Conservation (phyloP, 2,888 invertebrate species). For the Fissipunctia ypsillon region DNA sequence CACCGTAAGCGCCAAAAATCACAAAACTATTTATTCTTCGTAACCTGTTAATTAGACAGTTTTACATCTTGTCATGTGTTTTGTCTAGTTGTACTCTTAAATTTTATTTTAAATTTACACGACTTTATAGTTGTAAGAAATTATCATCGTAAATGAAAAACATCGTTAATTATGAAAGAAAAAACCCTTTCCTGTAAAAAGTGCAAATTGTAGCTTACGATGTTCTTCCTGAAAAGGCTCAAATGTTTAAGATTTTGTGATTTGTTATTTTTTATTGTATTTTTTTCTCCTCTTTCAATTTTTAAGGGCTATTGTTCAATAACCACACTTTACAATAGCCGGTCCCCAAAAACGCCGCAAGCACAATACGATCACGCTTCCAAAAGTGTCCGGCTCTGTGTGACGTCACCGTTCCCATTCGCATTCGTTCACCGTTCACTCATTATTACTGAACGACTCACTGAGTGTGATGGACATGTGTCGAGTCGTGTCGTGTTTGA, state of each 20-base stretch:
- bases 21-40: too few relatives aligned
- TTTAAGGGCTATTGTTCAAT: not conserved
- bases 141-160: too few relatives aligned
- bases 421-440: conserved; percentile 53
- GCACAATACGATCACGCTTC: conserved; percentile 37
- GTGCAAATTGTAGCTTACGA: too few relatives aligned
- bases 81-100: too few relatives aligned
- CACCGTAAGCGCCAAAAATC: too few relatives aligned
- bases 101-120: too few relatives aligned
- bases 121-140: too few relatives aligned
- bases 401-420: conserved; percentile 54
- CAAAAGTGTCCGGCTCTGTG: conserved; percentile 35
- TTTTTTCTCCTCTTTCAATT: not conserved
- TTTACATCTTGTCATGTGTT: too few relatives aligned
- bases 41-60: too few relatives aligned
- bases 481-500: conserved; percentile 42
- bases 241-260: not conserved
- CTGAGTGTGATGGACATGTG: conserved; percentile 61
- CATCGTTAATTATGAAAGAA: too few relatives aligned
- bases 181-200: too few relatives aligned
- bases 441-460: conserved; percentile 59
- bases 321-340: conserved; percentile 1
- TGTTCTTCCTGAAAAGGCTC: too few relatives aligned
- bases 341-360: conserved; percentile 30
- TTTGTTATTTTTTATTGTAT: not conserved